These are phyloP conservation scores for Synergus gifuensis DNA, from an alignment of 2,888 invertebrate genomes.

Conservation along the genomic window DNA sequence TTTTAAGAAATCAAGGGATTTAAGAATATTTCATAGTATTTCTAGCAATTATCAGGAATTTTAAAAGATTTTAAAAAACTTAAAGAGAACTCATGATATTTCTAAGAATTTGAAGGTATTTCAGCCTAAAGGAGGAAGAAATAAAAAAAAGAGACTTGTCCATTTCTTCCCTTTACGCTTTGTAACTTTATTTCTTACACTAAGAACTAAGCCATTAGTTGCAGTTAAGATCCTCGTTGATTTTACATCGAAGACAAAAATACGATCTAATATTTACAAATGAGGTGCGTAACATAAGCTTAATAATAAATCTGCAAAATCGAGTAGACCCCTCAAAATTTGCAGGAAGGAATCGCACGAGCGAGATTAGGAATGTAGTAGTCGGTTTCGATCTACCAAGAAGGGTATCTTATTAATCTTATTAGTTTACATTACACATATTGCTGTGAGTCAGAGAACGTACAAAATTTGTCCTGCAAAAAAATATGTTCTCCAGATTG, in stretches of 20 bases:
- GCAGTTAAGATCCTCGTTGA: constrained; percentile 75
- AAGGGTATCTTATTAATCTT: constrained; percentile 6
- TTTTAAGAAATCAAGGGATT: too few relatives aligned
- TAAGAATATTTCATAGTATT: too few relatives aligned
- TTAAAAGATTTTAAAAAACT: too few relatives aligned
- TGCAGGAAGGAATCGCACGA: constrained; percentile 35
- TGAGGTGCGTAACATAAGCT: constrained; percentile 76
- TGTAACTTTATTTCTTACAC: constrained; percentile 70
- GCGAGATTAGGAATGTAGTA: constrained; percentile 36
- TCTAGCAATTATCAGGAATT: too few relatives aligned
- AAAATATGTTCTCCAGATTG: constrained; percentile 54
- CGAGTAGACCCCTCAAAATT: constrained; percentile 28
- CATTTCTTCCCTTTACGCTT: constrained; percentile 66
- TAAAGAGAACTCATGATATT: too few relatives aligned
- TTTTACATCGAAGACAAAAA: constrained; percentile 76
- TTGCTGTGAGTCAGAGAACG: constrained; percentile 43
- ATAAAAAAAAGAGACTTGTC: neutral
- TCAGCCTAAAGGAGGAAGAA: neutral
- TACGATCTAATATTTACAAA: constrained; percentile 77
- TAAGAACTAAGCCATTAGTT: constrained; percentile 75
- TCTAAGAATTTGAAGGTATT: too few relatives aligned
- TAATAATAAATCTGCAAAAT: constrained; percentile 55
- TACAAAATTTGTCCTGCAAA: constrained; percentile 59
- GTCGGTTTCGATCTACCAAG: constrained; percentile 27
- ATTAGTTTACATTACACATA: constrained; percentile 17